Percentiles rank a stretch among this genome's conserved stretches.
phyloP scores from a whole-genome alignment of 2,797 vertebrate genomes.

The Cossypha polioptera region DNA sequence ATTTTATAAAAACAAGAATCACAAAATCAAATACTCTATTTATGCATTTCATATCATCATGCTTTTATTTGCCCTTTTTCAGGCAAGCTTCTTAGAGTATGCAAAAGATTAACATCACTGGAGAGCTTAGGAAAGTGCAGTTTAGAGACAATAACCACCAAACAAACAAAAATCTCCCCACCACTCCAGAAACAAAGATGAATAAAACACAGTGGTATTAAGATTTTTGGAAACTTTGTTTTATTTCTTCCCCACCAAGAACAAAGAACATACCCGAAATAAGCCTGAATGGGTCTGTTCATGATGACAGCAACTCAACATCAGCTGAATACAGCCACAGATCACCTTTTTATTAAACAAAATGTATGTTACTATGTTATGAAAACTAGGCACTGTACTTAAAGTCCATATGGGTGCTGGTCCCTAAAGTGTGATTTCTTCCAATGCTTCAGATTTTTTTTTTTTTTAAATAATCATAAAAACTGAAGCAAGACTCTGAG shows the following conservation, averaged over 20 bases:
- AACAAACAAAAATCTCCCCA: neutral
- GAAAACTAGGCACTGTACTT: neutral
- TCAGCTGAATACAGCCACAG: neutral
- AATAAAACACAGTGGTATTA: accelerated
- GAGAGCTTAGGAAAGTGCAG: neutral
- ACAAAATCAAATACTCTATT: neutral
- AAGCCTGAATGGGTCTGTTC: neutral
- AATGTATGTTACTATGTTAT: neutral
- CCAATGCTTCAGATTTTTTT: neutral
- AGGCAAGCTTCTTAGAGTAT: neutral
- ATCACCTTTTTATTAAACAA: neutral
- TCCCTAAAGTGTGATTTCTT: neutral
- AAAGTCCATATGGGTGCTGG: neutral
- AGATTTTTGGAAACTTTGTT: neutral
- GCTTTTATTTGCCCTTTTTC: neutral
- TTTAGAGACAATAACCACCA: neutral
- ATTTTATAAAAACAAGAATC: neutral
- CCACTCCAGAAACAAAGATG: neutral
- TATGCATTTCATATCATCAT: neutral
- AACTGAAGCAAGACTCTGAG: neutral
- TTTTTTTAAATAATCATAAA: neutral
- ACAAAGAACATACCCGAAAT: neutral
- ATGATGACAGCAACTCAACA: neutral
- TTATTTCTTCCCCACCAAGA: neutral
- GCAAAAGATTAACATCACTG: neutral